Evolutionary conservation across 2,888 invertebrate species (phyloP).

Genomic region (Anagyrus pseudococci): DNA sequence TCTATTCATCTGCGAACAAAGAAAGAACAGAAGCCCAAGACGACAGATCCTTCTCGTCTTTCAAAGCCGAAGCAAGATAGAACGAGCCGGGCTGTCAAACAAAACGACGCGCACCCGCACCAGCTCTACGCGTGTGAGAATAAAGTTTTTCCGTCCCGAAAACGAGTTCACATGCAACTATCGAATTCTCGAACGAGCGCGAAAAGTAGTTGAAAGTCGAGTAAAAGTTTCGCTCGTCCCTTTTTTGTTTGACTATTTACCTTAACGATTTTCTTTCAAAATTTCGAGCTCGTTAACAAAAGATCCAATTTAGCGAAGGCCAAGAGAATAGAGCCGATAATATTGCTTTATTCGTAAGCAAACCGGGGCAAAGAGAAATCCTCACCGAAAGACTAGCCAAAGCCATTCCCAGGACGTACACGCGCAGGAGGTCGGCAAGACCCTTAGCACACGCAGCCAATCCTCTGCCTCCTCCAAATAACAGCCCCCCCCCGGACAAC

Average conservation of each 20-base stretch:
- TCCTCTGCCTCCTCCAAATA: neutral
- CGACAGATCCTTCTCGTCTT: constrained; percentile 1
- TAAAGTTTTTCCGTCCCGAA: neutral
- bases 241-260: too few species aligned
- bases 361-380: neutral
- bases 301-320: too few species aligned
- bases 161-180: too few species aligned
- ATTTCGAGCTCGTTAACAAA: too few species aligned
- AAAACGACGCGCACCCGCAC: neutral
- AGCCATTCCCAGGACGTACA: neutral
- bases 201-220: too few species aligned
- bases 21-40: constrained; percentile 1
- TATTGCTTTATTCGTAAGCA: too few species aligned
- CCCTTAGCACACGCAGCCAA: neutral
- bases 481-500: neutral
- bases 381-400: neutral
- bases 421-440: neutral
- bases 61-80: neutral
- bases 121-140: neutral
- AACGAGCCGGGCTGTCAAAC: too few species aligned
- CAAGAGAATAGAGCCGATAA: too few species aligned
- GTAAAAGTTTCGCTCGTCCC: too few species aligned
- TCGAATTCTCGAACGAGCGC: too few species aligned
- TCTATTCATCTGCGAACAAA: neutral
- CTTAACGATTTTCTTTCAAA: too few species aligned